A percentile compares a stretch with the other conserved stretches of the same genome.
phyloP scores from a whole-genome alignment of 2,113 vertebrate species.

The Chaetodon trifascialis region DNA sequence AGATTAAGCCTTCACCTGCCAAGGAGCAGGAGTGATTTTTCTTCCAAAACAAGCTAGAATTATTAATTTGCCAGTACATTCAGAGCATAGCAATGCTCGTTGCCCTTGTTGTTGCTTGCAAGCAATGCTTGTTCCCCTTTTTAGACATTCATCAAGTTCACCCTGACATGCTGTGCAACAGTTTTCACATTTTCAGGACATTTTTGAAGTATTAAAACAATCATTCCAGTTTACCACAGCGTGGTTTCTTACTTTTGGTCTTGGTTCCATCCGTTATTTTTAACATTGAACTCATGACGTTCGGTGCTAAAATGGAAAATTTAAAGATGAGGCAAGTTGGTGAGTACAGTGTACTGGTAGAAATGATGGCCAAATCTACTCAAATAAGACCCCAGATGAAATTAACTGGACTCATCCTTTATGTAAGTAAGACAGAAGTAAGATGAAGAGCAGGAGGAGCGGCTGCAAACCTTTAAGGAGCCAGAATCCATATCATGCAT shows the following conservation, averaged over 20 bases:
- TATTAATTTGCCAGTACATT: not conserved
- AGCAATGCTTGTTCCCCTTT: not conserved
- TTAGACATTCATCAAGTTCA: not conserved
- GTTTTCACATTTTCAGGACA: not conserved
- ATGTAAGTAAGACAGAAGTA: not conserved
- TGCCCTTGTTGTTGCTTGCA: too few species aligned
- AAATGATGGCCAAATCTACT: not conserved
- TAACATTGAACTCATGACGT: not conserved
- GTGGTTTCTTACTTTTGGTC: not conserved
- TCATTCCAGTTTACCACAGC: not conserved
- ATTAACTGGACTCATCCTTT: not conserved
- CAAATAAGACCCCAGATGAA: not conserved
- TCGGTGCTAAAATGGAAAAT: too few species aligned
- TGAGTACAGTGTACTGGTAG: not conserved
- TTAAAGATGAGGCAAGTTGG: not conserved
- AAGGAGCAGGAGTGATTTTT: not conserved
- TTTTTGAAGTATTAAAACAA: constrained; percentile 2
- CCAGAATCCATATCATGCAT: too few species aligned
- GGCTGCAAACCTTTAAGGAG: not conserved
- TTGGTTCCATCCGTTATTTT: not conserved
- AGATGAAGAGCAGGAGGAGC: not conserved
- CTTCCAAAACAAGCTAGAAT: not conserved
- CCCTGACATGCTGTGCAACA: not conserved
- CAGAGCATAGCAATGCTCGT: not conserved
- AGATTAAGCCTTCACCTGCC: constrained; percentile 18